A percentile compares a stretch with the other conserved stretches of the same genome.
These are phyloP conservation scores for Acanthosepion pharaonis DNA, from an alignment of 2,888 invertebrate genomes.

Conservation along the genomic window DNA sequence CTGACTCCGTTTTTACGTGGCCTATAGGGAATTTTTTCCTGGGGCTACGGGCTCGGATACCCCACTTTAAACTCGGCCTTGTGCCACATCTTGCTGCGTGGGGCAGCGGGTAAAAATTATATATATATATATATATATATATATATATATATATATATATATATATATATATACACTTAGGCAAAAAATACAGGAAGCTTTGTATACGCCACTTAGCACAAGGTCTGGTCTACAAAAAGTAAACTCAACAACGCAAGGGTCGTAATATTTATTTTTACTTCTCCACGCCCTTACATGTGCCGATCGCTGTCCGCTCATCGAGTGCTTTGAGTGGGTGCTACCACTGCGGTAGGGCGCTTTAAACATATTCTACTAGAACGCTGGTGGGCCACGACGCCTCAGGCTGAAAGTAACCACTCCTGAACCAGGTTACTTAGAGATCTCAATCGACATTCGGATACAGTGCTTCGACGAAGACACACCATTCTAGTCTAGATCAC, in stretches of 20 bases:
- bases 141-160: too few relatives aligned
- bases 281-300: not conserved
- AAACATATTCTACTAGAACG: not conserved
- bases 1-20: too few relatives aligned
- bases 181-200: not conserved
- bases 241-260: not conserved
- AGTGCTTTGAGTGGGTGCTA: not conserved
- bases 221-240: not conserved
- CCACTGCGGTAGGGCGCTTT: not conserved
- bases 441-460: not conserved
- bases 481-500: not conserved
- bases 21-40: too few relatives aligned
- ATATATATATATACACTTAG: too few relatives aligned
- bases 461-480: not conserved
- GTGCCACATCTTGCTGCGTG: too few relatives aligned
- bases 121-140: too few relatives aligned
- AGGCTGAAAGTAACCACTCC: not conserved
- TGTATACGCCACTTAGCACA: not conserved
- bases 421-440: not conserved
- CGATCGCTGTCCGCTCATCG: not conserved
- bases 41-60: too few relatives aligned
- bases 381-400: not conserved
- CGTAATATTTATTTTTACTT: not conserved
- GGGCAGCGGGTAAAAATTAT: too few relatives aligned
- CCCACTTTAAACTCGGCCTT: too few relatives aligned